Evolutionary conservation across 2,888 invertebrate genomes (phyloP).

Genomic region (Hirtodrosophila duncani): DNA sequence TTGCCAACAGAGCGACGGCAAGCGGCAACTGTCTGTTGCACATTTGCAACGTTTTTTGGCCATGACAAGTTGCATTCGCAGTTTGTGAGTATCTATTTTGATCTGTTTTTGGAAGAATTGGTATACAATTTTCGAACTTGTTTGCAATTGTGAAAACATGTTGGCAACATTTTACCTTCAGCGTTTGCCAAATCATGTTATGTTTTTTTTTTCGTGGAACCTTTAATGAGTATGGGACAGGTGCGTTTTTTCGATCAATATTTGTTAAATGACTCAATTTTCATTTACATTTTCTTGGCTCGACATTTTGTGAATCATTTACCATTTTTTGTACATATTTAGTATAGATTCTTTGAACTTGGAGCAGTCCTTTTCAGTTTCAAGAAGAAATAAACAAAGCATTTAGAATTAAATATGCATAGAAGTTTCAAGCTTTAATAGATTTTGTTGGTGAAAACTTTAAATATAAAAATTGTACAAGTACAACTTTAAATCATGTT

Average conservation of each 20-base stretch:
- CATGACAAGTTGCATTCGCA: slow-evolving; percentile 61
- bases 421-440: too few relatives aligned
- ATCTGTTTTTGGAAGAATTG: slow-evolving; percentile 45
- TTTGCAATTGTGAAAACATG: slow-evolving; percentile 43
- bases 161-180: slow-evolving; percentile 19
- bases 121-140: slow-evolving; percentile 61
- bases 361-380: too few relatives aligned
- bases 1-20: slow-evolving; percentile 10
- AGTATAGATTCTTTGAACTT: too few relatives aligned
- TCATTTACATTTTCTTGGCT: too few relatives aligned
- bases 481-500: too few relatives aligned
- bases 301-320: too few relatives aligned
- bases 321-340: too few relatives aligned
- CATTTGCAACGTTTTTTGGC: slow-evolving; percentile 68
- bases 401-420: too few relatives aligned
- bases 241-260: neutral
- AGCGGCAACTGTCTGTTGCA: slow-evolving; percentile 41
- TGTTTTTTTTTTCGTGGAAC: too few relatives aligned
- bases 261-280: slow-evolving; percentile 30
- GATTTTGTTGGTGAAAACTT: too few relatives aligned
- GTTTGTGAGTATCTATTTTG: slow-evolving; percentile 18
- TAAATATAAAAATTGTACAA: too few relatives aligned
- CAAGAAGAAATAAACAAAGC: too few relatives aligned
- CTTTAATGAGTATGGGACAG: slow-evolving; percentile 7
- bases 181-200: slow-evolving; percentile 29